phyloP scores from a whole-genome alignment of 2,888 invertebrate genomes.

The Gandaritis pyraliata region DNA sequence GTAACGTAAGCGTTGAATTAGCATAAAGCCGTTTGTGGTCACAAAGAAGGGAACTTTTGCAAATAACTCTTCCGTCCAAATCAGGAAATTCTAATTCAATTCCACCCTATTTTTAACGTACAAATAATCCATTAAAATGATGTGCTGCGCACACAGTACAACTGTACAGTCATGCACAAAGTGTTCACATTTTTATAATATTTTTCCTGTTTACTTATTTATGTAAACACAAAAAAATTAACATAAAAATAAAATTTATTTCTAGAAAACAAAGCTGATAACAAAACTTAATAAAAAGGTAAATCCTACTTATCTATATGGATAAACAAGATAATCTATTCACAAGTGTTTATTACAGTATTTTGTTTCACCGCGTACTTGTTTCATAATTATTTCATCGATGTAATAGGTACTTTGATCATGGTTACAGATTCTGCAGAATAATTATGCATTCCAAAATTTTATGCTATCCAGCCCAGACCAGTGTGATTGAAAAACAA shows the following conservation, averaged over 20 bases:
- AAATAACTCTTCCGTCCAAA: neutral
- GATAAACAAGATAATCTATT: conserved; percentile 28
- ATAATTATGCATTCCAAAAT: too few species aligned
- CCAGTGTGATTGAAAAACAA: too few species aligned
- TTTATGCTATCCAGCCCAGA: too few species aligned
- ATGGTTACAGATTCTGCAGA: too few species aligned
- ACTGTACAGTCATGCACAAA: conserved; percentile 9
- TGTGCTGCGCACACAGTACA: neutral
- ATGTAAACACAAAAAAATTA: too few species aligned
- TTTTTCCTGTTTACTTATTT: neutral
- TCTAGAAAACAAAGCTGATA: conserved; percentile 1
- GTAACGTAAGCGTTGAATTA: neutral
- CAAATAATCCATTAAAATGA: conserved; percentile 26
- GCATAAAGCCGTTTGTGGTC: neutral
- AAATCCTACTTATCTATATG: conserved; percentile 32
- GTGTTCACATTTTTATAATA: neutral
- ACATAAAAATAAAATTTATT: neutral
- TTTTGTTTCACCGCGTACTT: conserved; percentile 7
- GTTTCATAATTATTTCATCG: neutral
- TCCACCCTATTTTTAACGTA: conserved; percentile 2
- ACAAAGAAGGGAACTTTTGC: neutral
- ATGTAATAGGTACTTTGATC: neutral
- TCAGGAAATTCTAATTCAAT: neutral
- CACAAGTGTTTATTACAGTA: conserved; percentile 4
- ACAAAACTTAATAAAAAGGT: conserved; percentile 33